These are phyloP conservation scores for Thymelicus sylvestris DNA, from an alignment of 2,888 invertebrate species.

Conservation along the genomic window DNA sequence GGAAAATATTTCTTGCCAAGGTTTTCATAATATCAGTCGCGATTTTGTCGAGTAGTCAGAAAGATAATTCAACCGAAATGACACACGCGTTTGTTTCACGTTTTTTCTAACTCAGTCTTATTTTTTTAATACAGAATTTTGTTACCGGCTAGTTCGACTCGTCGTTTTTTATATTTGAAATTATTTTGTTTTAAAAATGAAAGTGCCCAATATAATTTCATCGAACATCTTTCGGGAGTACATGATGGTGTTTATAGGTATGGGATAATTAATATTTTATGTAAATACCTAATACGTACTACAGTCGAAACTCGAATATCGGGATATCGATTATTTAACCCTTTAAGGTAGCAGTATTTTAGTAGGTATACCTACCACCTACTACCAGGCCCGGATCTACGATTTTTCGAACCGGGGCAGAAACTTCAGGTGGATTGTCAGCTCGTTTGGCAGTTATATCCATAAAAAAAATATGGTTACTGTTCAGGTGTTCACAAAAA, in stretches of 20 bases:
- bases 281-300: too few relatives aligned
- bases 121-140: not conserved
- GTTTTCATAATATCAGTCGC: not conserved
- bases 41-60: not conserved
- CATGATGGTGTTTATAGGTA: constrained; percentile 52
- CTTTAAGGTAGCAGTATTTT: too few relatives aligned
- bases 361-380: too few relatives aligned
- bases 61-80: not conserved
- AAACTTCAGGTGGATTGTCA: too few relatives aligned
- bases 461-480: too few relatives aligned
- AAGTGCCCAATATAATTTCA: constrained; percentile 29
- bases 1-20: not conserved
- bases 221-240: constrained; percentile 53
- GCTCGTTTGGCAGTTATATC: too few relatives aligned
- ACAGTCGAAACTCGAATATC: too few relatives aligned
- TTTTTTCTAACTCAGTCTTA: not conserved
- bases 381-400: too few relatives aligned
- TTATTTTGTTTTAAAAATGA: constrained; percentile 38
- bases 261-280: constrained; percentile 12
- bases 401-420: too few relatives aligned
- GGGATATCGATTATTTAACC: too few relatives aligned
- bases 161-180: not conserved
- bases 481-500: too few relatives aligned
- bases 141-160: not conserved
- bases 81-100: not conserved